These are phyloP conservation scores for Lagocephalus sceleratus DNA, from an alignment of 2,797 vertebrate species.

Conservation along the genomic window DNA sequence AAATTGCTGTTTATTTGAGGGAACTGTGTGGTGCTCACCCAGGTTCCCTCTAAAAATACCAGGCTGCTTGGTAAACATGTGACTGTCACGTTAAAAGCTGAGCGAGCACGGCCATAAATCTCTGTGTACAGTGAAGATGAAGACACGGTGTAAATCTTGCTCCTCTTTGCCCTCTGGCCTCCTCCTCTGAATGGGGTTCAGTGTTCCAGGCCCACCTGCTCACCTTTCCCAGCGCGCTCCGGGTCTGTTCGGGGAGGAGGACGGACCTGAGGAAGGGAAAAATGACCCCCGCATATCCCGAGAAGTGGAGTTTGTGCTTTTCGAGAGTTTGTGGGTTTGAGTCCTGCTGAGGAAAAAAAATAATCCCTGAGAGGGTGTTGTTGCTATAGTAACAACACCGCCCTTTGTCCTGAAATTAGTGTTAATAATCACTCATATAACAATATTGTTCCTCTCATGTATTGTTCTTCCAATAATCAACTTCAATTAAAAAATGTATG, in stretches of 20 bases:
- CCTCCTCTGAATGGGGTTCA: slow-evolving; percentile 36
- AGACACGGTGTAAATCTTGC: slow-evolving; percentile 47
- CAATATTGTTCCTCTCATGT: too few relatives aligned
- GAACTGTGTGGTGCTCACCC: not conserved
- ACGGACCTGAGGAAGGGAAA: slow-evolving; percentile 18
- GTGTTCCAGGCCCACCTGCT: slow-evolving; percentile 56
- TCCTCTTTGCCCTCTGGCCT: slow-evolving; percentile 34
- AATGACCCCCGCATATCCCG: slow-evolving; percentile 36
- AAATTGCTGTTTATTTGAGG: not conserved
- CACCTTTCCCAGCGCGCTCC: slow-evolving; percentile 32
- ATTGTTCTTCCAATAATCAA: too few relatives aligned
- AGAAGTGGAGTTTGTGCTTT: slow-evolving; percentile 26
- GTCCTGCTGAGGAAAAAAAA: slow-evolving; percentile 45
- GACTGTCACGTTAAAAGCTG: slow-evolving; percentile 17
- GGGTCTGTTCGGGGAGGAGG: slow-evolving; percentile 10
- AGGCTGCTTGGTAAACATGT: slow-evolving; percentile 24
- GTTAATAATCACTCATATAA: too few relatives aligned
- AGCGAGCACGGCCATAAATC: slow-evolving; percentile 50
- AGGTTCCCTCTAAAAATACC: slow-evolving; percentile 12
- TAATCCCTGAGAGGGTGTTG: too few relatives aligned
- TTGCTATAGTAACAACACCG: too few relatives aligned
- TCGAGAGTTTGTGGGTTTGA: slow-evolving; percentile 22
- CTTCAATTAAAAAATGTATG: too few relatives aligned
- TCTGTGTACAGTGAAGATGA: slow-evolving; percentile 39
- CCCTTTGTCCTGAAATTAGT: too few relatives aligned